Evolutionary conservation across 2,113 vertebrate species (phyloP).

Genomic region (Hoplias malabaricus): DNA sequence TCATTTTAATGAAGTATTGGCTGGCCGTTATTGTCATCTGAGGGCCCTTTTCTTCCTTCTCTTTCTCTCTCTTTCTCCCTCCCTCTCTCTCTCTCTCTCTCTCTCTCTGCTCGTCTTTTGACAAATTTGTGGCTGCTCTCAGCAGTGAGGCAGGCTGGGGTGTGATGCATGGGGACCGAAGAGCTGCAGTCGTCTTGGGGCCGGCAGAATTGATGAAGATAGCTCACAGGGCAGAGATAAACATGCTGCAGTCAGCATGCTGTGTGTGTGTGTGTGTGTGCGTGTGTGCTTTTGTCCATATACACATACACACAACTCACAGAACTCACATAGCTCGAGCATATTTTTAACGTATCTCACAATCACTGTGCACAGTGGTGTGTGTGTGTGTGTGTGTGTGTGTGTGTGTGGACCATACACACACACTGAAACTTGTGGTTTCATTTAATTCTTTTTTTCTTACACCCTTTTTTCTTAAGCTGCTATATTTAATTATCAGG

Average conservation of each 20-base stretch:
- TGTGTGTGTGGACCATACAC: not conserved
- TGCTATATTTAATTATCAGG: not conserved
- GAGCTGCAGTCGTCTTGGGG: constrained; percentile 77
- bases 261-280: constrained; percentile 57
- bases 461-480: not conserved
- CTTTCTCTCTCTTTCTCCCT: constrained; percentile 6
- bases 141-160: constrained; percentile 75
- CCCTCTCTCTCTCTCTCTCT: constrained; percentile 20
- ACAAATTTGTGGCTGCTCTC: constrained; percentile 84
- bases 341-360: no score
- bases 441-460: not conserved
- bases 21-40: constrained; percentile 83
- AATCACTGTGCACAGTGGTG: no score
- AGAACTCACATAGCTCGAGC: no score
- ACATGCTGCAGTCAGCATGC: constrained; percentile 79
- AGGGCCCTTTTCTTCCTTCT: constrained; percentile 56
- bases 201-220: constrained; percentile 89
- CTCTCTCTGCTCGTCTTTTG: constrained; percentile 65
- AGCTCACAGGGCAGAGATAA: constrained; percentile 79
- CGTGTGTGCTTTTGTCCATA: constrained; percentile 44
- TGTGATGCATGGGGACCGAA: constrained; percentile 87
- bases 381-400: constrained; percentile 1
- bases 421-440: not conserved
- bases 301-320: no score
- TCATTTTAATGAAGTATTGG: constrained; percentile 95